phyloP scores from a whole-genome alignment of 2,888 invertebrate genomes.

The Yponomeuta cagnagella region DNA sequence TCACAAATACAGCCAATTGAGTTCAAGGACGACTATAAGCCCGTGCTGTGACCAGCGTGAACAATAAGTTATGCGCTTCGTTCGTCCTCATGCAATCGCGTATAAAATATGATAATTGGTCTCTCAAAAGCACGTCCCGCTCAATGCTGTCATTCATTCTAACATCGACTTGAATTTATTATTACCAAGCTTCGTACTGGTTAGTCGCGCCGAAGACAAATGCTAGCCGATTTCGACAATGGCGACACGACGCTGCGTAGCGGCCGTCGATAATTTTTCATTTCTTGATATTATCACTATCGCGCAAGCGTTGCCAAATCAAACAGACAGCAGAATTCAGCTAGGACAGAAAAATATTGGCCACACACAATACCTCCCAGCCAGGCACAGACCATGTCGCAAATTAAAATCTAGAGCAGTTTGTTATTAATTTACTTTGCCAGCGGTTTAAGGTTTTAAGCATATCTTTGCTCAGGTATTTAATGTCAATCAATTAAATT shows the following conservation, averaged over 20 bases:
- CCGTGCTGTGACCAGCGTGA: constrained; percentile 68
- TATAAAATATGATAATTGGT: constrained; percentile 70
- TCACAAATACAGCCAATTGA: constrained; percentile 68
- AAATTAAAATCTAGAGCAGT: neutral
- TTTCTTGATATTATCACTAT: constrained; percentile 7
- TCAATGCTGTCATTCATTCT: constrained; percentile 28
- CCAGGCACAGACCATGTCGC: no score
- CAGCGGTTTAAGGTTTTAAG: neutral
- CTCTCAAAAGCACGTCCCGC: constrained; percentile 46
- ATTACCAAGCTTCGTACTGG: constrained; percentile 20
- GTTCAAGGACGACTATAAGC: constrained; percentile 70
- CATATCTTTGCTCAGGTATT: constrained; percentile 2
- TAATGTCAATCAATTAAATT: constrained; percentile 8
- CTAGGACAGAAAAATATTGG: neutral
- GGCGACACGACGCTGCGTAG: neutral
- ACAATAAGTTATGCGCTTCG: constrained; percentile 64
- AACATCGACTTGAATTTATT: constrained; percentile 11
- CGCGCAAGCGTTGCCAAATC: neutral
- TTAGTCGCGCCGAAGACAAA: constrained; percentile 8
- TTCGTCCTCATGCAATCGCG: constrained; percentile 65
- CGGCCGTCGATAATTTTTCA: constrained; percentile 1
- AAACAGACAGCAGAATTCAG: neutral
- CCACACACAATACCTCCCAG: neutral
- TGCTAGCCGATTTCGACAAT: constrained; percentile 5
- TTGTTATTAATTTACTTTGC: neutral